Conservation (phyloP, 2,888 invertebrate genomes). For the Sphaeridia pumilis region DNA sequence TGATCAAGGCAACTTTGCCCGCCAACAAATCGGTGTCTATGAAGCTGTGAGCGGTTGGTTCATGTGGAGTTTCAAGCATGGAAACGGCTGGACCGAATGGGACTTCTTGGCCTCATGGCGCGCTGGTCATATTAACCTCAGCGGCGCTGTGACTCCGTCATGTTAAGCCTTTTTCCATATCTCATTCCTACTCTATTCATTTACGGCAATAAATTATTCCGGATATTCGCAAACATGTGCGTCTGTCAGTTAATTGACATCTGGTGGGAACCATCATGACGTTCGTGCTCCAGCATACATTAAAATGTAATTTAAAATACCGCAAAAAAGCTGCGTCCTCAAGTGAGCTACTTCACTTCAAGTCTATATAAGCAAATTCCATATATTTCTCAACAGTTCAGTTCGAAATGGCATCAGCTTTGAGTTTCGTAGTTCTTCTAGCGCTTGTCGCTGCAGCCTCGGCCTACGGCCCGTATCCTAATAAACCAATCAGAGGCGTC, state of each 20-base stretch:
- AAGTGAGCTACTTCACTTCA: too few relatives aligned
- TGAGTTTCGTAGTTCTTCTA: not conserved
- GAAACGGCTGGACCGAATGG: not conserved
- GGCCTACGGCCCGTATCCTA: conserved; percentile 15
- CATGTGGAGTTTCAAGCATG: conserved; percentile 3
- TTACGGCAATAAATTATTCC: too few relatives aligned
- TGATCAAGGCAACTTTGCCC: conserved; percentile 16
- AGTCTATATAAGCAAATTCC: too few relatives aligned
- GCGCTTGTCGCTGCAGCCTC: not conserved
- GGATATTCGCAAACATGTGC: too few relatives aligned
- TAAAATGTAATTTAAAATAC: too few relatives aligned
- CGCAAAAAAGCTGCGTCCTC: too few relatives aligned
- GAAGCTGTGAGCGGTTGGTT: not conserved
- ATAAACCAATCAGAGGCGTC: conserved; percentile 23
- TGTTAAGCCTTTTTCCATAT: not conserved
- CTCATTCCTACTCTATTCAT: too few relatives aligned
- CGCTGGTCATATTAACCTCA: not conserved
- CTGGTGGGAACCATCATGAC: too few relatives aligned
- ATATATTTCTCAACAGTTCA: too few relatives aligned
- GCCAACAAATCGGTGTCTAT: conserved; percentile 1
- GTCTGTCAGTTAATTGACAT: too few relatives aligned
- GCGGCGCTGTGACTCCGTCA: not conserved
- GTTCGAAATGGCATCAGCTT: too few relatives aligned
- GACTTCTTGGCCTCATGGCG: not conserved
- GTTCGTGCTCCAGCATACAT: too few relatives aligned